phyloP scores from a whole-genome alignment of 2,888 invertebrate species.

The Protodeltote pygarga region DNA sequence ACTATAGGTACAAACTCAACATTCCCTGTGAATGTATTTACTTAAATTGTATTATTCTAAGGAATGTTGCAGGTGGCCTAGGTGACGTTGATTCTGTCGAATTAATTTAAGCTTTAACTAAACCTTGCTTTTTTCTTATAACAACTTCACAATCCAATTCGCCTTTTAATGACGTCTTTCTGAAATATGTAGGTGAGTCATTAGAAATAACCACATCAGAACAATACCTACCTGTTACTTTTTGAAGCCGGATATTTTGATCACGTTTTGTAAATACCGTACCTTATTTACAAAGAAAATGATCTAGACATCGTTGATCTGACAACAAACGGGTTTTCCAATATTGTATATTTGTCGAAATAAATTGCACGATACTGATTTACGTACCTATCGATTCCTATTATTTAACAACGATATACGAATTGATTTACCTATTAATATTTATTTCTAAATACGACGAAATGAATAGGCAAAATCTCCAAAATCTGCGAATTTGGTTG shows the following conservation, averaged over 20 bases:
- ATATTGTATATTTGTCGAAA: conserved; percentile 1
- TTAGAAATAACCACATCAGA: neutral
- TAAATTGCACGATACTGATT: conserved; percentile 7
- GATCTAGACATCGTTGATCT: conserved; percentile 16
- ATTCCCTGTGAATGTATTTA: conserved; percentile 37
- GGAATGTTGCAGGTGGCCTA: conserved; percentile 46
- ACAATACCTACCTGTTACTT: conserved; percentile 11
- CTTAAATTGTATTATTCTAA: conserved; percentile 22
- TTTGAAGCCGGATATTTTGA: conserved; percentile 36
- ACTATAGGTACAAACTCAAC: conserved; percentile 37
- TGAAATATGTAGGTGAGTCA: conserved; percentile 27
- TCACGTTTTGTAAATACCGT: conserved; percentile 13
- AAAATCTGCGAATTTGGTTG: too few species aligned
- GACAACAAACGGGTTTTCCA: too few species aligned
- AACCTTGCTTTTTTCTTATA: too few species aligned
- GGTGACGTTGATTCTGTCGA: conserved; percentile 4
- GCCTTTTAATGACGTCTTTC: conserved; percentile 20
- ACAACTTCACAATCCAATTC: neutral
- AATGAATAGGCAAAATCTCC: too few species aligned
- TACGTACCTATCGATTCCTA: too few species aligned
- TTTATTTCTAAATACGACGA: too few species aligned
- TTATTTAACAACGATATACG: too few species aligned
- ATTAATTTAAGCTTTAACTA: too few species aligned
- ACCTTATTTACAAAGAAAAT: conserved; percentile 1
- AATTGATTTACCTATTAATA: too few species aligned